phyloP scores from a whole-genome alignment of 2,888 invertebrate genomes.

The Lithosia quadra region DNA sequence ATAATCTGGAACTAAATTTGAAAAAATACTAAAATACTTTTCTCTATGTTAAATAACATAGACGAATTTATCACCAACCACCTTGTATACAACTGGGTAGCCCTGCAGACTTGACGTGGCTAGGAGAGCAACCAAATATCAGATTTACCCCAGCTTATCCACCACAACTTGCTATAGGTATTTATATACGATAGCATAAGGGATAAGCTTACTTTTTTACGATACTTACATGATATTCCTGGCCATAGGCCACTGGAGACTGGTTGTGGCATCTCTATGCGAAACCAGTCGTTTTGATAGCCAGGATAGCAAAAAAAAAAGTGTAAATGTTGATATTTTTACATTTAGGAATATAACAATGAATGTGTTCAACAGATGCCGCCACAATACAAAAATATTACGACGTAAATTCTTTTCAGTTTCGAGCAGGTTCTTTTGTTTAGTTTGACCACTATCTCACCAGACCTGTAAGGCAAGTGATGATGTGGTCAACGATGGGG shows the following conservation, averaged over 20 bases:
- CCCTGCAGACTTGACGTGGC: background rate
- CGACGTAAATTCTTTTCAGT: background rate
- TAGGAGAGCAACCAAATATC: background rate
- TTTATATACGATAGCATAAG: background rate
- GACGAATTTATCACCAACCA: background rate
- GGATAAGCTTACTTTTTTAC: background rate
- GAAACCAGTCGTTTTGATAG: conserved; percentile 7
- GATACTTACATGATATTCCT: conserved; percentile 12
- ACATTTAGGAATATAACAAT: background rate
- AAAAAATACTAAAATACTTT: background rate
- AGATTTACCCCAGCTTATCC: background rate
- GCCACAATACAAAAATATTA: background rate
- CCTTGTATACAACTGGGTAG: background rate
- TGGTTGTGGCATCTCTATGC: background rate
- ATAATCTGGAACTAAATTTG: background rate
- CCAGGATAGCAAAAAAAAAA: conserved; percentile 16
- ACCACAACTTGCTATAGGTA: background rate
- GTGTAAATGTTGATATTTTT: conserved; percentile 6
- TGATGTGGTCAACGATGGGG: no score
- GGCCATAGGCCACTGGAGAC: background rate
- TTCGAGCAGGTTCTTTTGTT: no score
- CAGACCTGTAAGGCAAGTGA: no score
- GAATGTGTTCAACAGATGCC: background rate
- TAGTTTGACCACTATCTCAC: no score
- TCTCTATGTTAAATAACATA: background rate